These are phyloP conservation scores for Otolemur crassicaudatus DNA, from an alignment of 2,797 vertebrate species.

Conservation along the genomic window DNA sequence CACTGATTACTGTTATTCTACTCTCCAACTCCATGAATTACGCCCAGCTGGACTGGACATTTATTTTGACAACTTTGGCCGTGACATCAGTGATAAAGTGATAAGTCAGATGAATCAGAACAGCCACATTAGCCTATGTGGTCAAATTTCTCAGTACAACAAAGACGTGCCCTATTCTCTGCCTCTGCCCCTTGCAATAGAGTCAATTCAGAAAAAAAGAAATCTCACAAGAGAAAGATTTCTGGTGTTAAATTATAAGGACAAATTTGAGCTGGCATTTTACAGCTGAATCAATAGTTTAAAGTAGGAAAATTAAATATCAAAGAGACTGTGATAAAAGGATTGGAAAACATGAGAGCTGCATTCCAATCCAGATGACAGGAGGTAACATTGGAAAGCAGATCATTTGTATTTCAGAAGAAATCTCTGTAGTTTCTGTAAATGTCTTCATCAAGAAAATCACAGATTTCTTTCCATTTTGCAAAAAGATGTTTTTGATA, in stretches of 20 bases:
- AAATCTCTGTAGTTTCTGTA: slow-evolving; percentile 44
- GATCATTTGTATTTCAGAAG: slow-evolving; percentile 93
- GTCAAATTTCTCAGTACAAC: slow-evolving; percentile 98
- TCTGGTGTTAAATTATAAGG: slow-evolving; percentile 92
- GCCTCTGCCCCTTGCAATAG: slow-evolving; percentile 88
- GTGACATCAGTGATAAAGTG: not conserved
- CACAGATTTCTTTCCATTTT: slow-evolving; percentile 43
- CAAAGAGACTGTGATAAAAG: no score
- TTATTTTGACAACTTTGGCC: no score
- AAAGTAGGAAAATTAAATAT: slow-evolving; percentile 85
- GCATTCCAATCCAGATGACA: slow-evolving; percentile 97
- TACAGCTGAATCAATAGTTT: slow-evolving; percentile 93
- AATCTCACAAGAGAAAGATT: slow-evolving; percentile 95
- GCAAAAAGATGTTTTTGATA: not conserved
- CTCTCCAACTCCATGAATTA: no score
- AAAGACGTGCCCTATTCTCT: slow-evolving; percentile 96
- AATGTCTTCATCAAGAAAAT: slow-evolving; percentile 3
- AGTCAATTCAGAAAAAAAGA: slow-evolving; percentile 87
- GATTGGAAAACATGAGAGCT: not conserved
- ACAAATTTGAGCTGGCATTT: slow-evolving; percentile 89
- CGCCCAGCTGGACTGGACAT: no score
- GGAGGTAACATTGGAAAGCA: slow-evolving; percentile 97
- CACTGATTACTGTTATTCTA: not conserved
- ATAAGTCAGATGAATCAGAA: slow-evolving; percentile 96
- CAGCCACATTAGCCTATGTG: slow-evolving; percentile 95